Percentiles rank a stretch among this genome's conserved stretches.
phyloP scores from a whole-genome alignment of 2,888 invertebrate genomes.

The Strigamia transsilvanica region DNA sequence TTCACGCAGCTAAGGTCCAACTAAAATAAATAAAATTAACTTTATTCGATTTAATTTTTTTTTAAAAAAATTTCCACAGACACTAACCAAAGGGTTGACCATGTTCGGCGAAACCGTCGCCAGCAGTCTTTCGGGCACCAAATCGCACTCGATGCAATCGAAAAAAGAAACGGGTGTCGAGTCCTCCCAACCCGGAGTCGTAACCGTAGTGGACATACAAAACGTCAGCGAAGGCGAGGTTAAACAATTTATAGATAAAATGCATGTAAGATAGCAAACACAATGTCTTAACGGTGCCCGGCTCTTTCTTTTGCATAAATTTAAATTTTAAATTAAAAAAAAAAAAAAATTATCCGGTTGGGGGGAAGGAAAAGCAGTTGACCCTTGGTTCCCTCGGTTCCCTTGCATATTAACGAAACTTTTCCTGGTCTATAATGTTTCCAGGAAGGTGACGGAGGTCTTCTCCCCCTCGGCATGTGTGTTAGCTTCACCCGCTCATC shows the following conservation, averaged over 20 bases:
- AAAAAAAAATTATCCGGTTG: no score
- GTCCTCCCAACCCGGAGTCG: slow-evolving; percentile 82
- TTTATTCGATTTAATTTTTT: background rate
- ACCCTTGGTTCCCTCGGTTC: no score
- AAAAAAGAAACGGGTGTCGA: slow-evolving; percentile 59
- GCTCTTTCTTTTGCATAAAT: no score
- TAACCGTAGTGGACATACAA: slow-evolving; percentile 80
- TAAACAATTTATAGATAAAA: slow-evolving; percentile 27
- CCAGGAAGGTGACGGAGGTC: background rate
- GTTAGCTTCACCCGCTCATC: background rate
- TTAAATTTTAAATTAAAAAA: no score
- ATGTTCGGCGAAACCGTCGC: slow-evolving; percentile 87
- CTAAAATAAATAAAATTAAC: slow-evolving; percentile 8
- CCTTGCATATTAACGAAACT: background rate
- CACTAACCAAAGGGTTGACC: slow-evolving; percentile 76
- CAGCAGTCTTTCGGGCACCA: slow-evolving; percentile 80
- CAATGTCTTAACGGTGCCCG: background rate
- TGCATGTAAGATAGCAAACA: slow-evolving; percentile 12
- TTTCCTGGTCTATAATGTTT: slow-evolving; percentile 10
- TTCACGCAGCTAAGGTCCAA: slow-evolving; percentile 86
- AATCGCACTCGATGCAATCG: slow-evolving; percentile 57
- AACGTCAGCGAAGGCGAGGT: slow-evolving; percentile 58
- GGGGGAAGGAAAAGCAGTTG: no score
- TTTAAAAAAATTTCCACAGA: slow-evolving; percentile 65
- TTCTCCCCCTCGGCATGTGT: background rate